Base-by-base conservation (phyloP, 1,140 invertebrate species). In the Drosophila rhopaloa region DNA sequence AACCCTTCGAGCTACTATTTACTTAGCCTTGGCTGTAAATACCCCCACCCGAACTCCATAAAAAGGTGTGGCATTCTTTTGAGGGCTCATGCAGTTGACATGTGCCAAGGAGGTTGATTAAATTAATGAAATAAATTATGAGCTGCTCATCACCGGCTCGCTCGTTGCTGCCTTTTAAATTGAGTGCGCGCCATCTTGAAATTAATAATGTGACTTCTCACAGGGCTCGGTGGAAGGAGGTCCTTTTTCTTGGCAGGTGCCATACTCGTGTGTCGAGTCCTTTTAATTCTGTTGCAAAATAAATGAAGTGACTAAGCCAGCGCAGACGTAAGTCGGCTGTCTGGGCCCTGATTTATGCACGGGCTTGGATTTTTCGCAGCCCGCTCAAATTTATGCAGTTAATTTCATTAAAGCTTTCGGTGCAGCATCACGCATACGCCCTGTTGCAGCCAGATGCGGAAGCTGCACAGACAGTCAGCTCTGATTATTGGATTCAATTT, bases 71-170 rank as follows among this genome's bases (percentile, higher is more conserved):
- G 76, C 74, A 57, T 58, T 60, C 66, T 53, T 78, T 61, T 77
- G 50, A 77, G 81, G 61, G 55, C 68, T 65, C 62, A 71, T 86
- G 85, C 77, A 89, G 81, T 84, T 90, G 85, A 89, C 84, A 89
- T 85, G 84, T 89, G 85, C 85, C 76, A 76, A 63, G 72, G 76
- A 86, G 71, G 83, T 90, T 89, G 85, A 89, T 89, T 89, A 89
- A 89, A 89, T 89, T 90, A 89, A 89, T 89, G 84, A 90, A 89
- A 89, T 89, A 89, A 89, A 89, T 89, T 89, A 89, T 89, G 84
- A 89, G 81, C 73, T 81, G 84, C 81, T 65, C 77, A 53, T 60
- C 71, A 56, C 46, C 71, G 54, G 58, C 57, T 60, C 73, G 24
- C 62, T 46, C 48, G 46, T 51, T 38, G 51, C 38, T 43, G 61